These are phyloP conservation scores for Choloepus hoffmanni DNA, from an alignment of 2,113 vertebrate species.

Conservation along the genomic window DNA sequence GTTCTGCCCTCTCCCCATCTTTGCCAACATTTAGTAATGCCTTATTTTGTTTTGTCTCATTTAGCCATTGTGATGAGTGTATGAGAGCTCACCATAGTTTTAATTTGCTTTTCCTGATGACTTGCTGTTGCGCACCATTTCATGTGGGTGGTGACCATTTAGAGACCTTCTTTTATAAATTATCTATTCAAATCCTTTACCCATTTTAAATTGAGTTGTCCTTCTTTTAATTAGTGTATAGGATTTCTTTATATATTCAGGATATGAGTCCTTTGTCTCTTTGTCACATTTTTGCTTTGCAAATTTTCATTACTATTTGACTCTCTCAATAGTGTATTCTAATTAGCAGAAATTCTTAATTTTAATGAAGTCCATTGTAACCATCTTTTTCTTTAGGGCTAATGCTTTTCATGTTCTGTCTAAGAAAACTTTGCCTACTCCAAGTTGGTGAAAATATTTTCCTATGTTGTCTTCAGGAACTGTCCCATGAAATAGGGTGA, in stretches of 20 bases:
- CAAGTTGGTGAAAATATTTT: not conserved
- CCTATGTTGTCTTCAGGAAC: not conserved
- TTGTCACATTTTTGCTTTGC: not conserved
- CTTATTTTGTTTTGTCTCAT: not conserved
- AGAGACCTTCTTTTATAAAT: not conserved
- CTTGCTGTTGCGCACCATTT: not conserved
- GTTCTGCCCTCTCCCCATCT: not conserved
- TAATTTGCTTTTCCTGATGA: not conserved
- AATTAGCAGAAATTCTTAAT: conserved; percentile 27
- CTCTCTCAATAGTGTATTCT: not conserved
- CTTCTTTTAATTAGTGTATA: not conserved
- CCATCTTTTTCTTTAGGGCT: not conserved
- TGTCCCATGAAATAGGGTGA: not conserved
- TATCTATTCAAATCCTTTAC: not conserved
- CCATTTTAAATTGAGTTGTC: not conserved
- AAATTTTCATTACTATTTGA: conserved; percentile 8
- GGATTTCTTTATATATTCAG: not conserved
- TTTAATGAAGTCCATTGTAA: not conserved
- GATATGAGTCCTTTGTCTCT: not conserved
- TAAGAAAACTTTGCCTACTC: not conserved
- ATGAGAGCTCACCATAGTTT: not conserved
- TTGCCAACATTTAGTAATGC: not conserved
- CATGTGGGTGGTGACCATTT: not conserved
- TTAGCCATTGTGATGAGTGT: not conserved
- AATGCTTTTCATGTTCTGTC: not conserved